Conservation (phyloP, 2,797 vertebrate species). For the Coregonus sp. region DNA sequence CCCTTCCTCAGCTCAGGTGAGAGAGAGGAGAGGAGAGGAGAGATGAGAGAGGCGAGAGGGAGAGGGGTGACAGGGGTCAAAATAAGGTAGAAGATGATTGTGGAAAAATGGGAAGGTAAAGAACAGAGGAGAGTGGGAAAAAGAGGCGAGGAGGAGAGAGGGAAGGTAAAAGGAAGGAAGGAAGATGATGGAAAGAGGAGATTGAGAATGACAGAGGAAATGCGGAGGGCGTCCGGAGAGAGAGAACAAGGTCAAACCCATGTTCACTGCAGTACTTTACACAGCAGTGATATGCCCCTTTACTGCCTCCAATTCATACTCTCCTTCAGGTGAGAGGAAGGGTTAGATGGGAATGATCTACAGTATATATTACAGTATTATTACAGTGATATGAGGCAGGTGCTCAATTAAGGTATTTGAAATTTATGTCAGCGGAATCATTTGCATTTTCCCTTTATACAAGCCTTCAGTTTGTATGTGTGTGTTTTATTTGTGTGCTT, state of each 20-base stretch:
- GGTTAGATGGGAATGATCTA: constrained; percentile 64
- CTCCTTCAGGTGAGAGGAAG: constrained; percentile 55
- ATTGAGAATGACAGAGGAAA: constrained; percentile 37
- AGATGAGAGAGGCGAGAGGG: neutral
- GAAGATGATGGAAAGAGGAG: constrained; percentile 18
- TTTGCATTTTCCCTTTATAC: constrained; percentile 26
- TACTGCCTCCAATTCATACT: neutral
- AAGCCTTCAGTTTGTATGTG: neutral
- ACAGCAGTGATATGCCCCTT: constrained; percentile 60
- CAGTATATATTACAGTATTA: neutral
- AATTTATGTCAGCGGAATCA: neutral
- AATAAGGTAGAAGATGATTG: too few relatives aligned
- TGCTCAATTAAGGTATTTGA: neutral
- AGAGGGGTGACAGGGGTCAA: neutral
- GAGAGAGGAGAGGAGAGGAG: constrained; percentile 24
- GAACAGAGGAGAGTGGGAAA: constrained; percentile 39
- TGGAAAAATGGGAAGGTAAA: constrained; percentile 1
- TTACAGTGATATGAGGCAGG: constrained; percentile 33
- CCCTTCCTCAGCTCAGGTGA: constrained; percentile 88
- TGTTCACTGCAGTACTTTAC: constrained; percentile 23
- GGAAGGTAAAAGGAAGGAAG: constrained; percentile 6
- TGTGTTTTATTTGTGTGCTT: neutral
- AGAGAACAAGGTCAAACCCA: constrained; percentile 73
- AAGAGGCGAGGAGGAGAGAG: constrained; percentile 60
- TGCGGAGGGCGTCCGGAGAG: constrained; percentile 59